phyloP scores from a whole-genome alignment of 2,888 invertebrate genomes.

The Flexamia atlantica region DNA sequence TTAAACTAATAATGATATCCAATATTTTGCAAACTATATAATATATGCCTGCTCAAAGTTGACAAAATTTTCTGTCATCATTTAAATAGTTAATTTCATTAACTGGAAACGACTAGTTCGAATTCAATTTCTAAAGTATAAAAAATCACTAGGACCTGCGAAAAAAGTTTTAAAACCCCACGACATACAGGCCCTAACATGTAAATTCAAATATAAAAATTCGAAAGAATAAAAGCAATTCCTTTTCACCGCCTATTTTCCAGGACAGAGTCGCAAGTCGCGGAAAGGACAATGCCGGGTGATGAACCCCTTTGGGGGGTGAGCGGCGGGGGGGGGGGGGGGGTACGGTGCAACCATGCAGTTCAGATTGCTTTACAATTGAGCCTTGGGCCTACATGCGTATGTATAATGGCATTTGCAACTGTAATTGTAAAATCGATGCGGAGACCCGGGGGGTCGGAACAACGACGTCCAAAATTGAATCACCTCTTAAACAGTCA shows the following conservation, averaged over 20 bases:
- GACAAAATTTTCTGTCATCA: too few species aligned
- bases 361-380: conserved; percentile 50
- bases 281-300: conserved; percentile 20
- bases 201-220: too few species aligned
- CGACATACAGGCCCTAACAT: too few species aligned
- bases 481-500: conserved; percentile 56
- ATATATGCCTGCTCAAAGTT: too few species aligned
- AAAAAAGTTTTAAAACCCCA: too few species aligned
- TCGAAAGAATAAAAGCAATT: background rate
- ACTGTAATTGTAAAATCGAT: conserved; percentile 57
- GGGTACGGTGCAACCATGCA: conserved; percentile 36
- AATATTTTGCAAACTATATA: too few species aligned
- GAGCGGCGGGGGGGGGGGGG: conserved; percentile 10
- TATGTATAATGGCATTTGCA: conserved; percentile 58
- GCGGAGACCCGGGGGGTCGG: background rate
- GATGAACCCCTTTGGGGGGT: conserved; percentile 1
- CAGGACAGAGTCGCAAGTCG: conserved; percentile 24
- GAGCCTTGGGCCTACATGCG: conserved; percentile 47
- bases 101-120: too few species aligned
- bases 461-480: background rate
- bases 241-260: background rate
- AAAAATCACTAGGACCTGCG: too few species aligned
- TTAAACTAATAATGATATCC: too few species aligned
- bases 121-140: too few species aligned
- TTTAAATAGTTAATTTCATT: too few species aligned